phyloP scores from a whole-genome alignment of 2,113 vertebrate genomes.

The Colius striatus region DNA sequence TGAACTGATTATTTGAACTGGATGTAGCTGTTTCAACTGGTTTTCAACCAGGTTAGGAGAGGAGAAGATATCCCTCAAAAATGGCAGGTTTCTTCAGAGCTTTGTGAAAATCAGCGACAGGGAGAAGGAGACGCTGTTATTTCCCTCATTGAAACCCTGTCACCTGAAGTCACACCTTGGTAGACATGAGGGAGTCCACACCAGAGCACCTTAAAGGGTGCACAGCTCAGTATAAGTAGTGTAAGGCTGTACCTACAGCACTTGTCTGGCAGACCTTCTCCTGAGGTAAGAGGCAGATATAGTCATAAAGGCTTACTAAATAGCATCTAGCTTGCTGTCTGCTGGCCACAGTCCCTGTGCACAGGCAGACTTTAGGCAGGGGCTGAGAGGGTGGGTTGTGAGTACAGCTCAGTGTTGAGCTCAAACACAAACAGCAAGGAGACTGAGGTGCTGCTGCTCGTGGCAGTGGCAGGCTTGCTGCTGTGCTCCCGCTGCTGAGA shows the following conservation, averaged over 20 bases:
- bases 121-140: not conserved
- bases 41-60: not conserved
- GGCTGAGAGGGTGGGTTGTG: not conserved
- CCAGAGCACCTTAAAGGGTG: not conserved
- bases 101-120: not conserved
- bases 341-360: not conserved
- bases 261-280: not conserved
- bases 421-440: fast-evolving
- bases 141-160: not conserved
- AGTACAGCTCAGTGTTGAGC: not conserved
- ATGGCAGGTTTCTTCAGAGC: not conserved
- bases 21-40: not conserved
- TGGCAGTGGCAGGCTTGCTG: not conserved
- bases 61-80: not conserved
- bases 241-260: not conserved
- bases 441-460: fast-evolving
- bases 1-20: not conserved
- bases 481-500: fast-evolving
- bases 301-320: not conserved
- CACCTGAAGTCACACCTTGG: not conserved
- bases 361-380: not conserved
- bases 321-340: not conserved
- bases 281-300: not conserved
- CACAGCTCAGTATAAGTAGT: fast-evolving
- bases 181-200: not conserved